phyloP scores from a whole-genome alignment of 2,888 invertebrate genomes.

The Orthosia gothica region DNA sequence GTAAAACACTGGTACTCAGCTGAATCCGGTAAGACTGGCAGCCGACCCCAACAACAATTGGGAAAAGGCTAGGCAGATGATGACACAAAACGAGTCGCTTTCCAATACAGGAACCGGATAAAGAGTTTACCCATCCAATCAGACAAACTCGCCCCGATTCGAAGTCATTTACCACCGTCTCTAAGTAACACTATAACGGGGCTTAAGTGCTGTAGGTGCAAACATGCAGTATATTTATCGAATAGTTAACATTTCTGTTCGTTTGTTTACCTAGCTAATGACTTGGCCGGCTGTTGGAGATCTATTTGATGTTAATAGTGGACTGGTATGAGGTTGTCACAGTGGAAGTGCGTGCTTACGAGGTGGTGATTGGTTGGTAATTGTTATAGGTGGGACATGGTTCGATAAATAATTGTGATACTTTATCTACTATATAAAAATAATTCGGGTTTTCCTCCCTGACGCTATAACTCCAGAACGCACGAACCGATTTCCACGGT shows the following conservation, averaged over 20 bases:
- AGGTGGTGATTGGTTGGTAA: background rate
- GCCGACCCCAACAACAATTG: too few relatives aligned
- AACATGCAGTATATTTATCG: constrained; percentile 61
- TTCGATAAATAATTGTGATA: too few relatives aligned
- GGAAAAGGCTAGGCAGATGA: too few relatives aligned
- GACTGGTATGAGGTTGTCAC: constrained; percentile 25
- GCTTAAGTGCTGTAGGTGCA: constrained; percentile 64
- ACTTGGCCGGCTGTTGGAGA: constrained; percentile 51
- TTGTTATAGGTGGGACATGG: background rate
- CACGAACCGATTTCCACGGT: too few relatives aligned
- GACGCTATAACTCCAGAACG: too few relatives aligned
- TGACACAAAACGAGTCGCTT: background rate
- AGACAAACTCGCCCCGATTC: constrained; percentile 39
- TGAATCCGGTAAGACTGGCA: too few relatives aligned
- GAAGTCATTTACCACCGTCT: constrained; percentile 49
- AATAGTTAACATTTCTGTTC: constrained; percentile 68
- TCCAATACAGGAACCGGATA: background rate
- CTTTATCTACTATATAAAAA: too few relatives aligned
- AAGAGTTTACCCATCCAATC: constrained; percentile 24
- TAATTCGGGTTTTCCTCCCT: too few relatives aligned
- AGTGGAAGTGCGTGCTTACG: constrained; percentile 9
- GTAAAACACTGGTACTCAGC: too few relatives aligned
- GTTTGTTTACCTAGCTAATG: constrained; percentile 71
- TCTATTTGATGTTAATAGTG: constrained; percentile 41
- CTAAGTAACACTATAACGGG: constrained; percentile 65